Evolutionary conservation across 2,888 invertebrate species (phyloP).

Genomic region (Parnassius glacialis): DNA sequence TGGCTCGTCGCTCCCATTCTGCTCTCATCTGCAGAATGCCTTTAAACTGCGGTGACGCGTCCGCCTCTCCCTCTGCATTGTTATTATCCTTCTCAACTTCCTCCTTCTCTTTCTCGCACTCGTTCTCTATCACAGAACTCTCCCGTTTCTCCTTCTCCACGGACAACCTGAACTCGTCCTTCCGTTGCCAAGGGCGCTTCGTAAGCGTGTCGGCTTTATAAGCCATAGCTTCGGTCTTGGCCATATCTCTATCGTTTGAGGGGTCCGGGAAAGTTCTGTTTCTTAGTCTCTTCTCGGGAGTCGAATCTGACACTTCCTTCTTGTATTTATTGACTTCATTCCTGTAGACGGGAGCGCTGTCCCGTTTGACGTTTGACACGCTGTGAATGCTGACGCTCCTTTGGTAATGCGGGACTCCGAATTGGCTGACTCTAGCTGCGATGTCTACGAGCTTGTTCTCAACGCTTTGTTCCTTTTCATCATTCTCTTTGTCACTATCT

Average conservation of each 20-base stretch:
- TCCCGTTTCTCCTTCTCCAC: conserved; percentile 62
- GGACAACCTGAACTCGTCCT: conserved; percentile 60
- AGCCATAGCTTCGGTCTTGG: conserved; percentile 63
- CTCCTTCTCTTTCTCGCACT: conserved; percentile 55
- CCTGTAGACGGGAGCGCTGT: conserved; percentile 66
- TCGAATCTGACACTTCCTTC: conserved; percentile 76
- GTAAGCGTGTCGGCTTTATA: conserved; percentile 72
- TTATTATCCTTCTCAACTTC: conserved; percentile 57
- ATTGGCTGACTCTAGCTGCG: conserved; percentile 69
- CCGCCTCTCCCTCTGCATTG: conserved; percentile 56
- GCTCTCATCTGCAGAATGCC: conserved; percentile 88
- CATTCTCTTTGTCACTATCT: conserved; percentile 89
- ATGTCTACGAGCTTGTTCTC: conserved; percentile 69
- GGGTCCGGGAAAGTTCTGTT: conserved; percentile 77
- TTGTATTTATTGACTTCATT: conserved; percentile 74
- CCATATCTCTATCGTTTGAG: conserved; percentile 70
- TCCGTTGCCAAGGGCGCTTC: conserved; percentile 69
- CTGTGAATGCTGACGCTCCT: conserved; percentile 71
- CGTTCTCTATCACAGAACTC: conserved; percentile 70
- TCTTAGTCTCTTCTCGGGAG: conserved; percentile 72
- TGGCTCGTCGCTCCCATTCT: conserved; percentile 89
- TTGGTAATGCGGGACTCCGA: conserved; percentile 66
- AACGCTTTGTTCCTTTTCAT: conserved; percentile 49
- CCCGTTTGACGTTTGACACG: conserved; percentile 63
- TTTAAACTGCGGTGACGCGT: conserved; percentile 82